Evolutionary conservation across 2,113 vertebrate genomes (phyloP).

Genomic region (Otis tarda): DNA sequence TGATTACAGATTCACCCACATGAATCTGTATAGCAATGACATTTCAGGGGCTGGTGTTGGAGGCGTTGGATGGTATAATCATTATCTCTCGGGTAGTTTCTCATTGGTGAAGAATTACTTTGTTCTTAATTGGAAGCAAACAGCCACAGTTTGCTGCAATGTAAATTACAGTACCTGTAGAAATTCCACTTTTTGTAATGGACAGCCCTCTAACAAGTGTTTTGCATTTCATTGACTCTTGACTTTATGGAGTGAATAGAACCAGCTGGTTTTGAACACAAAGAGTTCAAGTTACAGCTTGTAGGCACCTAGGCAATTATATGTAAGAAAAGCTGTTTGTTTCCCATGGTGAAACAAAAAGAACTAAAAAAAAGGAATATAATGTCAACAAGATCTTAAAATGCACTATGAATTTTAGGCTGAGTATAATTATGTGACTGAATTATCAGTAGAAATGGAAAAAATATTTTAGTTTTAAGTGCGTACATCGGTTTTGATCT

Average conservation of each 20-base stretch:
- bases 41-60: not conserved
- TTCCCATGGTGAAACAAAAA: not conserved
- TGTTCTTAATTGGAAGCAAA: not conserved
- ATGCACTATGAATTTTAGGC: not conserved
- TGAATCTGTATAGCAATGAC: not conserved
- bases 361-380: not conserved
- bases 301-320: not conserved
- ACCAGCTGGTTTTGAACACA: not conserved
- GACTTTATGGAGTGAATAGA: not conserved
- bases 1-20: not conserved
- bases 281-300: not conserved
- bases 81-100: not conserved
- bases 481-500: not conserved
- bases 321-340: not conserved
- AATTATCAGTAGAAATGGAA: not conserved
- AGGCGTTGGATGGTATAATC: not conserved
- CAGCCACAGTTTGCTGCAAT: not conserved
- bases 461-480: not conserved
- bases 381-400: not conserved
- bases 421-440: not conserved
- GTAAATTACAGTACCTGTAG: not conserved
- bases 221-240: not conserved
- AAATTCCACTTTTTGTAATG: not conserved
- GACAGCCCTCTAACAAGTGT: not conserved
- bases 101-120: not conserved